Evolutionary conservation across 2,113 vertebrate genomes (phyloP), one percentile per base, ranked within the genome.

Genomic region (Gopherus flavomarginatus): DNA sequence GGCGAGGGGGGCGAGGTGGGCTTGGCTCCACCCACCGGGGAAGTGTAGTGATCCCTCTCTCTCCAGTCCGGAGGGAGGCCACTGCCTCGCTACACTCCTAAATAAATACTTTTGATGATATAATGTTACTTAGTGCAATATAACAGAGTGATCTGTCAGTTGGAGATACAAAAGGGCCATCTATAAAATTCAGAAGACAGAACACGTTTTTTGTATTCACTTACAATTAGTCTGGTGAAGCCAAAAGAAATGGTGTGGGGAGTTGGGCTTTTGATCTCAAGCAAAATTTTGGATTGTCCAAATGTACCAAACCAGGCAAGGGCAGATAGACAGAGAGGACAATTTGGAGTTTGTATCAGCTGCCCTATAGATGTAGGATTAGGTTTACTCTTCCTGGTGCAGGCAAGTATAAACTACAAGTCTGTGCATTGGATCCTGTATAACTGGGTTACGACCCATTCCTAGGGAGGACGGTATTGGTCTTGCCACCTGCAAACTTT

Each of bases 301-400:
- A 65, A 65, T 35, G 29, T 35, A 31, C 59, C 59, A 8, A 62
- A 62, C 11, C 12, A 62, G 62, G n/a, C 11, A 85, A 88, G 31
- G 4, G 22, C n/a, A 31, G 44, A 12, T 85, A 29, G 3, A n/a
- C 0, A 4, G 8, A 82, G 2, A 1, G 0, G 0, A 1, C 0
- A 1, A 62, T 42, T 91, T 35, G 5, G 91, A 57, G 3, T 83
- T 85, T 78, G 54, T 62, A 62, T 62, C 29, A 31, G 29, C 29
- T 62, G 59, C 11, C 5, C 13, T 62, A 57, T 57, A 57, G 59
- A 31, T 31, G 59, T 31, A 31, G 29, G 29, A 31, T 8, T 59
- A 11, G 11, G 4, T 26, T 13, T 62, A 31, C 14, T 91, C 82
- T 59, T 59, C 11, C 26, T 59, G 57, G 26, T 27, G 57, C 57